These are phyloP conservation scores for Formica selysi DNA, from an alignment of 1,140 invertebrate genomes.

Conservation along the genomic window DNA sequence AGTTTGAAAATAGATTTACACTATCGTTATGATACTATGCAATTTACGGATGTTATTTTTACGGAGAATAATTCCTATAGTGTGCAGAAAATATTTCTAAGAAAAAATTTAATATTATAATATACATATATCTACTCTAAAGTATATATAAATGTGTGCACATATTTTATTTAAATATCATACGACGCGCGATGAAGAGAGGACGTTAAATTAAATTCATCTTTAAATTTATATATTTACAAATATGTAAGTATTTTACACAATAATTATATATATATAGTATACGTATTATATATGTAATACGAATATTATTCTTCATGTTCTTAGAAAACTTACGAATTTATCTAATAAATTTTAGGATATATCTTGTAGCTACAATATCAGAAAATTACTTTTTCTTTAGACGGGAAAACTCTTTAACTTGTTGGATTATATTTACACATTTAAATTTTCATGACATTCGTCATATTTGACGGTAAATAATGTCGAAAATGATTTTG, in stretches of 20 bases:
- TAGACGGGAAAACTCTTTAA: neutral
- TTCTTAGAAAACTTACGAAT: constrained; percentile 43
- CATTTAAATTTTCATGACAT: constrained; percentile 2
- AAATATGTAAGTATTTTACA: constrained; percentile 40
- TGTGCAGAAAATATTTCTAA: constrained; percentile 73
- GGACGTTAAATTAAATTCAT: neutral
- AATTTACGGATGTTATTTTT: constrained; percentile 41
- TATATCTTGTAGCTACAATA: neutral
- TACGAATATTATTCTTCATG: constrained; percentile 21
- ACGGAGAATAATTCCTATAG: constrained; percentile 77
- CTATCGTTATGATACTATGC: constrained; percentile 58
- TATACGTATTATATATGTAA: too few relatives aligned
- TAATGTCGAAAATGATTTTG: neutral
- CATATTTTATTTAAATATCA: constrained; percentile 31
- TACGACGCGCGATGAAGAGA: neutral
- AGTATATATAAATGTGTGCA: neutral
- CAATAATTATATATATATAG: neutral
- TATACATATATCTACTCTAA: constrained; percentile 14
- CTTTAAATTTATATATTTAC: constrained; percentile 48
- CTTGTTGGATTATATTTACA: constrained; percentile 26
- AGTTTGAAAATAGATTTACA: constrained; percentile 12
- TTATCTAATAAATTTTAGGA: constrained; percentile 32
- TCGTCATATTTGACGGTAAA: neutral
- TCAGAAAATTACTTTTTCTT: neutral
- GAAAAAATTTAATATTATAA: constrained; percentile 35